Percentiles rank a stretch among this genome's conserved stretches.
phyloP scores from a whole-genome alignment of 2,888 invertebrate species.

The Sipunculus nudus region DNA sequence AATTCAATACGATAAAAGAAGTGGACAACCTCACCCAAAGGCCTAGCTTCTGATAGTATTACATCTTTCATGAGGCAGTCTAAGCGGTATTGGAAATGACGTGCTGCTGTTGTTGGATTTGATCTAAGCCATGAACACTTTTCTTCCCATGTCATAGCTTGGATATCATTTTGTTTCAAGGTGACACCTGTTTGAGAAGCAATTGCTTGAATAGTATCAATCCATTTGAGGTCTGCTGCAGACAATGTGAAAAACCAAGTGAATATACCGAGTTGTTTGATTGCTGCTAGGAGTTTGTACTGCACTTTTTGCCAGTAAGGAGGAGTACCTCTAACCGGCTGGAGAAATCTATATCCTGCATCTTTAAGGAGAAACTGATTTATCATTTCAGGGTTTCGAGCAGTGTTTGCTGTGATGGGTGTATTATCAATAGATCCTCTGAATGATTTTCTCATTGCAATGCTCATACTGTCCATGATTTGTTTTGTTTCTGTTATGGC shows the following conservation, averaged over 20 bases:
- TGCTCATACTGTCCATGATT: no score
- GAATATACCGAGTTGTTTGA: slow-evolving; percentile 42
- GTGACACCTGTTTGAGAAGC: slow-evolving; percentile 27
- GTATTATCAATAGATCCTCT: no score
- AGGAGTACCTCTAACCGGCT: slow-evolving; percentile 34
- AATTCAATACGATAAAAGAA: neutral
- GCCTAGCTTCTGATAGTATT: slow-evolving; percentile 5
- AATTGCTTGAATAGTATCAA: slow-evolving; percentile 38
- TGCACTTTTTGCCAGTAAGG: slow-evolving; percentile 40
- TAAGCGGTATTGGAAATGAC: slow-evolving; percentile 42
- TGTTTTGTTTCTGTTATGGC: no score
- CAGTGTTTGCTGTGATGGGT: no score
- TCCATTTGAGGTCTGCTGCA: slow-evolving; percentile 45
- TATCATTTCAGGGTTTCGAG: no score
- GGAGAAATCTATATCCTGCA: slow-evolving; percentile 32
- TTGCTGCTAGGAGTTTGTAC: slow-evolving; percentile 39
- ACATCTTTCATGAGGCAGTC: slow-evolving; percentile 33
- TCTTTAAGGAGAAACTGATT: slow-evolving; percentile 32
- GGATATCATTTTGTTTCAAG: slow-evolving; percentile 25
- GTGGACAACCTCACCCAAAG: neutral
- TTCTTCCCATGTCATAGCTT: slow-evolving; percentile 36
- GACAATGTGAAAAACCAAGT: slow-evolving; percentile 45
- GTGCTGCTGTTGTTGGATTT: slow-evolving; percentile 43
- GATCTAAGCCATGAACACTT: slow-evolving; percentile 29
- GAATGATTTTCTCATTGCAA: no score